A percentile compares a stretch with the other conserved stretches of the same genome.
phyloP scores from a whole-genome alignment of 2,797 vertebrate species.

The Buceros bicornis region DNA sequence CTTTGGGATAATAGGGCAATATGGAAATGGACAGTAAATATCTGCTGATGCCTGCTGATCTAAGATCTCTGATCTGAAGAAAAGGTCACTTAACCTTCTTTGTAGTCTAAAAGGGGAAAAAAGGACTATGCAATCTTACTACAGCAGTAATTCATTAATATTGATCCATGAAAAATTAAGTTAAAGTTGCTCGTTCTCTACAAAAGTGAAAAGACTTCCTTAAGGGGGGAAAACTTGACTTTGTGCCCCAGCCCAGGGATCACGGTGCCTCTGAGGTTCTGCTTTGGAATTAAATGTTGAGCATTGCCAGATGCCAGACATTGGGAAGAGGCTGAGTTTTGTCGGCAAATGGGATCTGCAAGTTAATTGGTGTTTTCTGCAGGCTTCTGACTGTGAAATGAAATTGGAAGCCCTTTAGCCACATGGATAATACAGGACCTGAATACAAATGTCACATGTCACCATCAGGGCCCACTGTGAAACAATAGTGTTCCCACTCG shows the following conservation, averaged over 20 bases:
- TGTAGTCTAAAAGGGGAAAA: background rate
- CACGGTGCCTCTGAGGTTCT: constrained; percentile 61
- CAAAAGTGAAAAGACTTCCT: constrained; percentile 26
- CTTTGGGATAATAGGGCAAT: background rate
- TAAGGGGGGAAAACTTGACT: constrained; percentile 52
- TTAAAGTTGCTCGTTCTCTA: constrained; percentile 47
- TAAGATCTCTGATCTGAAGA: background rate
- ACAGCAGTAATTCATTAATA: constrained; percentile 5
- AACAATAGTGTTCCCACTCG: constrained; percentile 78
- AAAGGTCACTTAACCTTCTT: constrained; percentile 10
- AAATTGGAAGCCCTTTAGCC: constrained; percentile 86
- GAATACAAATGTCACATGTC: constrained; percentile 85
- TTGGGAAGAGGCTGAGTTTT: constrained; percentile 78
- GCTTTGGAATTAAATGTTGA: constrained; percentile 79
- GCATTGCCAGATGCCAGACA: constrained; percentile 77
- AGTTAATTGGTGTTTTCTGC: constrained; percentile 86
- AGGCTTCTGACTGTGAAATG: constrained; percentile 84
- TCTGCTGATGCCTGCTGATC: background rate
- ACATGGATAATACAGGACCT: constrained; percentile 80
- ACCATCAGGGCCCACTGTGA: constrained; percentile 78
- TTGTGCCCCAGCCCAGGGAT: constrained; percentile 47
- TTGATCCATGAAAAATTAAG: constrained; percentile 46
- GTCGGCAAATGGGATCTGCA: constrained; percentile 82
- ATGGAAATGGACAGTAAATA: background rate
- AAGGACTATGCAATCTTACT: background rate